A percentile compares a stretch with the other conserved stretches of the same genome.
These are phyloP conservation scores for Acipenser ruthenus DNA, from an alignment of 2,797 vertebrate species.

Conservation along the genomic window DNA sequence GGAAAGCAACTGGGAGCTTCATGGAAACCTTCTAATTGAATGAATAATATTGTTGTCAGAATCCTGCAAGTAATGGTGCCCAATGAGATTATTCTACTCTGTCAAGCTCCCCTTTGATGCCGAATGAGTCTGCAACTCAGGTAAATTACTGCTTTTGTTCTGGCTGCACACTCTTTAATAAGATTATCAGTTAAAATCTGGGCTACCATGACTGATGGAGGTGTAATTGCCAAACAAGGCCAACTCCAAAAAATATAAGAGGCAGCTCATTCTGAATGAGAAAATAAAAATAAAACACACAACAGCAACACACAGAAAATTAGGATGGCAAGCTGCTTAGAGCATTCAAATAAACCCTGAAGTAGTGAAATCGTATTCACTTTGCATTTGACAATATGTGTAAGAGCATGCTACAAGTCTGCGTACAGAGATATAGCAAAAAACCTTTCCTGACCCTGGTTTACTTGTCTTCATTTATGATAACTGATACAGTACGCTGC, in stretches of 20 bases:
- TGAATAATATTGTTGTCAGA: conserved; percentile 44
- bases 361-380: too few species aligned
- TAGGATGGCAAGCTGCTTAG: too few species aligned
- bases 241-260: background rate
- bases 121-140: conserved; percentile 54
- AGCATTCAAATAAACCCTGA: too few species aligned
- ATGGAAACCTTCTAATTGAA: conserved; percentile 45
- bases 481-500: too few species aligned
- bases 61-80: conserved; percentile 47
- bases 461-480: too few species aligned
- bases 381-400: too few species aligned
- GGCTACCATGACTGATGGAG: conserved; percentile 30
- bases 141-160: conserved; percentile 57
- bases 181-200: conserved; percentile 56
- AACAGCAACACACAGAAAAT: conserved; percentile 26
- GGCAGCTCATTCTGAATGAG: background rate
- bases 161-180: conserved; percentile 41
- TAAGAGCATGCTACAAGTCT: too few species aligned
- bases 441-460: too few species aligned
- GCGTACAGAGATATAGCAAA: too few species aligned
- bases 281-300: conserved; percentile 19
- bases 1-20: conserved; percentile 32
- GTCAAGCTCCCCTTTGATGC: conserved; percentile 52
- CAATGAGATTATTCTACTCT: conserved; percentile 55
- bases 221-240: conserved; percentile 15